These are phyloP conservation scores for Eumaeus atala DNA, from an alignment of 1,140 invertebrate species.

Conservation along the genomic window DNA sequence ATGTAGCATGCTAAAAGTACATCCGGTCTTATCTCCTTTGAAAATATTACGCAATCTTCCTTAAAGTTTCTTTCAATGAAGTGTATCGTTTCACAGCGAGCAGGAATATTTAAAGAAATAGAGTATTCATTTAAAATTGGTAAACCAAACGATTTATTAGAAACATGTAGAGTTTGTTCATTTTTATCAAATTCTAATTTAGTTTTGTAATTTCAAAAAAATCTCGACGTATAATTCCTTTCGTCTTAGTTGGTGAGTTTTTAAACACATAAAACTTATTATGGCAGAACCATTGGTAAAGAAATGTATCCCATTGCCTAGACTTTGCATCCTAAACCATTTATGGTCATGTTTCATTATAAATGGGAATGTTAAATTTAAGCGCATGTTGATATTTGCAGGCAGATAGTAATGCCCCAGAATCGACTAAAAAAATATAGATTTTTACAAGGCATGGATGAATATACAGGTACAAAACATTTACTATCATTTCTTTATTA, in stretches of 20 bases:
- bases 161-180: neutral
- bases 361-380: conserved; percentile 7
- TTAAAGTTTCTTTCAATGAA: conserved; percentile 13
- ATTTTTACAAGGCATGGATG: conserved; percentile 4
- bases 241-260: neutral
- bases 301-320: conserved; percentile 12
- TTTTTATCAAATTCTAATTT: conserved; percentile 9
- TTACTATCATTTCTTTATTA: conserved; percentile 6
- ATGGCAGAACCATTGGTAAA: conserved; percentile 3
- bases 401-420: conserved; percentile 5
- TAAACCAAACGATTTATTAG: too few species aligned
- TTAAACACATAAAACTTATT: conserved; percentile 14
- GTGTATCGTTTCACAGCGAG: neutral
- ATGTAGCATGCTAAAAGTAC: conserved; percentile 23
- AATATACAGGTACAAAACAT: neutral
- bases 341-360: conserved; percentile 5
- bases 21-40: conserved; percentile 17
- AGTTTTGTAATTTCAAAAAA: conserved; percentile 7
- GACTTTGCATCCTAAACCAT: conserved; percentile 7
- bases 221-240: conserved; percentile 11
- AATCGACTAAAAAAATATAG: conserved; percentile 2
- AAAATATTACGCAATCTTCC: conserved; percentile 23
- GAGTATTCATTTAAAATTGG: too few species aligned
- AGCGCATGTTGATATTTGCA: conserved; percentile 6
- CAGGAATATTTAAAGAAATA: too few species aligned